Evolutionary conservation across 2,888 invertebrate species (phyloP).

Genomic region (Campopleginae sp.): DNA sequence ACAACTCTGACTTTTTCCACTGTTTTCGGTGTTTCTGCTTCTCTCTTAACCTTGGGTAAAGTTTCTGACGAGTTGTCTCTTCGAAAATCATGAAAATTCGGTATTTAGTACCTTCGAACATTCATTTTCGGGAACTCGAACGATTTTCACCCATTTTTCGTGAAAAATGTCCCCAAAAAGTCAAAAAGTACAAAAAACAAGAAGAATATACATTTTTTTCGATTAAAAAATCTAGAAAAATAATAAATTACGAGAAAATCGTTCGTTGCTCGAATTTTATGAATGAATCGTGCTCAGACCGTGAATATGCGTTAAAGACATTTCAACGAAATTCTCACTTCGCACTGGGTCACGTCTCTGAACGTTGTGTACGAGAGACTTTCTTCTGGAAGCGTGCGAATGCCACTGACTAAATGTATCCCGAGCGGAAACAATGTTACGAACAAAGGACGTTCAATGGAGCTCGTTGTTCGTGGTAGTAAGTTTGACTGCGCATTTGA

Average conservation of each 20-base stretch:
- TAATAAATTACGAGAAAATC: not conserved
- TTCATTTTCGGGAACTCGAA: too few species aligned
- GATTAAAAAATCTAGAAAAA: too few species aligned
- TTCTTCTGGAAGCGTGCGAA: constrained; percentile 64
- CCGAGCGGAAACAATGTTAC: constrained; percentile 26
- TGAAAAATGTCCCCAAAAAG: too few species aligned
- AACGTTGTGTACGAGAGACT: constrained; percentile 17
- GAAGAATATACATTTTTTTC: too few species aligned
- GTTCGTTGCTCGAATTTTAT: not conserved
- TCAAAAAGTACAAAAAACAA: too few species aligned
- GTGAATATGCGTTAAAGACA: not conserved
- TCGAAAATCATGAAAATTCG: too few species aligned
- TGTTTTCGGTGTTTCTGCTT: not conserved
- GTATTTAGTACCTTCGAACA: too few species aligned
- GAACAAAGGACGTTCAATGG: constrained; percentile 28
- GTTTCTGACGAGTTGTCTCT: not conserved
- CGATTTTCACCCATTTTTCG: too few species aligned
- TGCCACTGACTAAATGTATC: constrained; percentile 40
- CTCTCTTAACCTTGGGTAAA: not conserved
- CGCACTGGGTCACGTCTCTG: constrained; percentile 58
- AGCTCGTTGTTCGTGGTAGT: not conserved
- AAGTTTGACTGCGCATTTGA: constrained; percentile 18
- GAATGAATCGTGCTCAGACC: not conserved
- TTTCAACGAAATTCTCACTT: constrained; percentile 13
- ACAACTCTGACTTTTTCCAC: not conserved